phyloP scores from a whole-genome alignment of 2,797 vertebrate species.

The Spinibarbus caldwelli region DNA sequence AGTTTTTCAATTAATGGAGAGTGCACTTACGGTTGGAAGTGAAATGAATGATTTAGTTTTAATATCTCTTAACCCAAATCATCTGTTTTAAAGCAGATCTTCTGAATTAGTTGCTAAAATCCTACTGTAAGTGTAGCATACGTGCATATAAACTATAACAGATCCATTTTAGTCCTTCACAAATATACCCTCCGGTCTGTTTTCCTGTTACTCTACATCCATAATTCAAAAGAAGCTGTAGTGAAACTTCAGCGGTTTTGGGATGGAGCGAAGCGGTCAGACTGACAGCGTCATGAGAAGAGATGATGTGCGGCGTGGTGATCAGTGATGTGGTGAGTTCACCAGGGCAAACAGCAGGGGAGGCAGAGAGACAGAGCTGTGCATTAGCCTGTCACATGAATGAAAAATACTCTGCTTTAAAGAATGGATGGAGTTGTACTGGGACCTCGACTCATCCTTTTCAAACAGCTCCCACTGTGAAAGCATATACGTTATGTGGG shows the following conservation, averaged over 20 bases:
- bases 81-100: not conserved
- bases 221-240: constrained; percentile 20
- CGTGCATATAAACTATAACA: not conserved
- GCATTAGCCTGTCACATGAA: constrained; percentile 37
- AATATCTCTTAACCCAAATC: not conserved
- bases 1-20: constrained; percentile 35
- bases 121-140: not conserved
- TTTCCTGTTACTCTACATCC: not conserved
- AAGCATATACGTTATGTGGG: constrained; percentile 43
- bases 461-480: constrained; percentile 40
- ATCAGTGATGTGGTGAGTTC: constrained; percentile 31
- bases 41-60: not conserved
- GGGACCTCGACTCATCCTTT: constrained; percentile 46
- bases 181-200: not conserved
- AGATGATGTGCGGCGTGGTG: constrained; percentile 2
- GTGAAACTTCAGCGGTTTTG: not conserved
- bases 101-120: not conserved
- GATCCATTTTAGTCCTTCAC: not conserved
- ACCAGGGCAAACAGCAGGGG: constrained; percentile 39
- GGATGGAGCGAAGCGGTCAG: not conserved
- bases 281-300: constrained; percentile 26
- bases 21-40: not conserved
- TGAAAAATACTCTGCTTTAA: constrained; percentile 50
- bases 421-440: constrained; percentile 40
- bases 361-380: constrained; percentile 33